These are phyloP conservation scores for Neopipo cinnamomea DNA, from an alignment of 2,113 vertebrate species.

Conservation along the genomic window DNA sequence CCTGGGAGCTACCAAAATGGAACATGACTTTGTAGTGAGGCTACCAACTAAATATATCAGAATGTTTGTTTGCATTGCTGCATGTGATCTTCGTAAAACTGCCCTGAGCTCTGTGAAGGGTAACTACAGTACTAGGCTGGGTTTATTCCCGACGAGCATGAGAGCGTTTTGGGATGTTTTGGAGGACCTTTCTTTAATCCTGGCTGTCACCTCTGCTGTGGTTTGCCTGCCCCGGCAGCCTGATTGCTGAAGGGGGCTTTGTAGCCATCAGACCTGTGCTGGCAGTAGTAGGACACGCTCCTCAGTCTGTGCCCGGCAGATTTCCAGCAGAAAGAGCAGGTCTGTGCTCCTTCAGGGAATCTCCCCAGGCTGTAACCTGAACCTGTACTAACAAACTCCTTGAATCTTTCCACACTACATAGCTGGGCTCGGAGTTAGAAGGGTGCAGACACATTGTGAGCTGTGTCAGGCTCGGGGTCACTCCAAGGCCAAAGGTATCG, in stretches of 20 bases:
- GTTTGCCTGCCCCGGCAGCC: too few species aligned
- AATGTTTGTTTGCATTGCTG: slow-evolving; percentile 24
- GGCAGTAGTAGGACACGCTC: rapidly evolving
- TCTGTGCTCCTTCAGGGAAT: background rate
- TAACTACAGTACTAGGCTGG: background rate
- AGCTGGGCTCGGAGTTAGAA: background rate
- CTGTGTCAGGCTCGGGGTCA: background rate
- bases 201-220: background rate
- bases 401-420: slow-evolving; percentile 17
- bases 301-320: rapidly evolving
- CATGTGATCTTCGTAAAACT: background rate
- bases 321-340: background rate
- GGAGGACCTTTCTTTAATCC: background rate
- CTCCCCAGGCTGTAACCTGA: background rate
- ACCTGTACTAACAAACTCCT: slow-evolving; percentile 7
- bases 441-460: background rate
- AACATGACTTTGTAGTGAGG: background rate
- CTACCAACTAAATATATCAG: slow-evolving; percentile 14
- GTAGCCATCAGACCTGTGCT: background rate
- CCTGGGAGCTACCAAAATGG: slow-evolving; percentile 20
- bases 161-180: background rate
- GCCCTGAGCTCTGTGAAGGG: background rate
- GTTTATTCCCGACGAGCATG: background rate
- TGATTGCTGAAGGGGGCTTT: background rate
- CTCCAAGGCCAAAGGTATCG: background rate